Evolutionary conservation across 2,113 vertebrate species (phyloP).

Genomic region (Catharus minimus): DNA sequence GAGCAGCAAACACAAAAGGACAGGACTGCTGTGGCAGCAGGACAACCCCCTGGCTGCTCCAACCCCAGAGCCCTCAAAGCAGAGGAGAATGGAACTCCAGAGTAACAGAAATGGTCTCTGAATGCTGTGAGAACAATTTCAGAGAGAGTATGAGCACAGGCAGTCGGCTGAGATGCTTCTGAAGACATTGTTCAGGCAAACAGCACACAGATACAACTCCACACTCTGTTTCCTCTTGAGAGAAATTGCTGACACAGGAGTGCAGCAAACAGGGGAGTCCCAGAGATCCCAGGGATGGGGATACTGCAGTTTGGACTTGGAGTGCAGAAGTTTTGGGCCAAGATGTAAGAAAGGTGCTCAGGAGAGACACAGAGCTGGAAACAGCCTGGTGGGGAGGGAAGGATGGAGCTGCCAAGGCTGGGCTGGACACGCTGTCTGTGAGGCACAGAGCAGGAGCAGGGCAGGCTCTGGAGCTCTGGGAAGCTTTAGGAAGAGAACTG

Average conservation of each 20-base stretch:
- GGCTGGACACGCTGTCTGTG: accelerated
- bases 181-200: accelerated
- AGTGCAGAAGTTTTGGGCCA: accelerated
- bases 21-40: neutral
- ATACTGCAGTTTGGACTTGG: neutral
- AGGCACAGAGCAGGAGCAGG: neutral
- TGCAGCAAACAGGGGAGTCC: accelerated
- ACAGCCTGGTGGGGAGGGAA: too few species aligned
- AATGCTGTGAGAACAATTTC: accelerated
- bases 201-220: accelerated
- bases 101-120: accelerated
- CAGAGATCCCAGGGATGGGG: accelerated
- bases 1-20: neutral
- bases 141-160: too few species aligned
- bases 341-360: neutral
- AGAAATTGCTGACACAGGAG: accelerated
- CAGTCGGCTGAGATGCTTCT: neutral
- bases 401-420: neutral
- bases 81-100: too few species aligned
- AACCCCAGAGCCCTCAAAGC: too few species aligned
- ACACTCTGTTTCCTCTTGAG: accelerated
- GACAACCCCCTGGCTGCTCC: neutral
- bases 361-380: too few species aligned
- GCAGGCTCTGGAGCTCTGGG: neutral
- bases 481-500: too few species aligned